These are phyloP conservation scores for Unio pictorum DNA, from an alignment of 2,888 invertebrate species.

Conservation along the genomic window DNA sequence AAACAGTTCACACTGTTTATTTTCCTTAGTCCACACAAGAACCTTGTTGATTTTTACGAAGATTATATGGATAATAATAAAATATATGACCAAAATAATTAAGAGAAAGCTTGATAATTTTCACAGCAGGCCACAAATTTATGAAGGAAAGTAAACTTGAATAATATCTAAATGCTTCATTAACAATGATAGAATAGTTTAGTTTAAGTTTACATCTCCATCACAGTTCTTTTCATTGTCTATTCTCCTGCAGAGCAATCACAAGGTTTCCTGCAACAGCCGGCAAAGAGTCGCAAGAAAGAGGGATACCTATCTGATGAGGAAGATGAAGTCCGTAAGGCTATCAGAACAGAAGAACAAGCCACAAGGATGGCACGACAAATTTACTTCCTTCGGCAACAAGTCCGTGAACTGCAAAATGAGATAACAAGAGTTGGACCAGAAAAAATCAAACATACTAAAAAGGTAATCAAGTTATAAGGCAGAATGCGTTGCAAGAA, in stretches of 20 bases:
- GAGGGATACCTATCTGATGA: constrained; percentile 53
- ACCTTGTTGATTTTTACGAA: too few species aligned
- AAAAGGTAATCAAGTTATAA: constrained; percentile 44
- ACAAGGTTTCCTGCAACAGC: constrained; percentile 36
- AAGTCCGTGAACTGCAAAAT: constrained; percentile 58
- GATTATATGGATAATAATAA: too few species aligned
- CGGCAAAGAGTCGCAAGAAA: constrained; percentile 35
- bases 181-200: too few species aligned
- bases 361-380: constrained; percentile 55
- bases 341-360: constrained; percentile 53
- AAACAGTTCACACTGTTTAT: too few species aligned
- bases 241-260: constrained; percentile 31
- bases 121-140: too few species aligned
- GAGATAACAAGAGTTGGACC: constrained; percentile 41
- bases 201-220: too few species aligned
- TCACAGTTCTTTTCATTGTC: not conserved
- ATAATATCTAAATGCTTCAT: too few species aligned
- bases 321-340: constrained; percentile 51
- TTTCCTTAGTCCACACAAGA: too few species aligned
- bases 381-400: constrained; percentile 61
- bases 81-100: too few species aligned
- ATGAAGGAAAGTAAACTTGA: too few species aligned
- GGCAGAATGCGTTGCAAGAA: not conserved
- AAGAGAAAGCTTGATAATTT: too few species aligned
- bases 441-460: constrained; percentile 42